Evolutionary conservation across 2,797 vertebrate species (phyloP).

Genomic region (Masticophis lateralis): DNA sequence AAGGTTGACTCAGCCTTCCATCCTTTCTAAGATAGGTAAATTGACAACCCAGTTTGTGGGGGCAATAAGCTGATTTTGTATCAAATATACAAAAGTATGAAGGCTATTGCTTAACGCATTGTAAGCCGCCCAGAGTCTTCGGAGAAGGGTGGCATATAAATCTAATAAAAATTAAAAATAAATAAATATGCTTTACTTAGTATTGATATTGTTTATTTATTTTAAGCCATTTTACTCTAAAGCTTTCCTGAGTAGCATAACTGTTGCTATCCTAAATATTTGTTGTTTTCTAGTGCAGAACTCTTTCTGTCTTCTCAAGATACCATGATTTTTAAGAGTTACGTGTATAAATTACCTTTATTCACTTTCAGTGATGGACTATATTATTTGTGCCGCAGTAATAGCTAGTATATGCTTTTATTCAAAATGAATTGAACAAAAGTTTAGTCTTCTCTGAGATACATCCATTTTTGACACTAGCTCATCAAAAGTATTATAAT

Average conservation of each 20-base stretch:
- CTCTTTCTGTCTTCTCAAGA: constrained; percentile 18
- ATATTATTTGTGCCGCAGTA: neutral
- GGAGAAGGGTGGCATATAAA: too few relatives aligned
- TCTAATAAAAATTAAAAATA: too few relatives aligned
- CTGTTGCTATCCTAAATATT: neutral
- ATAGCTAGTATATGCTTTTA: neutral
- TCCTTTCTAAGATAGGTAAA: too few relatives aligned
- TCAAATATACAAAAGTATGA: too few relatives aligned
- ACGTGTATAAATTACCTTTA: constrained; percentile 12
- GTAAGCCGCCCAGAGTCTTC: too few relatives aligned
- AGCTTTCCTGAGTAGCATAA: constrained; percentile 3
- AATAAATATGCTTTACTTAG: constrained; percentile 2
- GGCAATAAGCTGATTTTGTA: too few relatives aligned
- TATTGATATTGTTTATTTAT: constrained; percentile 17
- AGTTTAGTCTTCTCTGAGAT: neutral
- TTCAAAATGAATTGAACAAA: neutral
- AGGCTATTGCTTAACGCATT: too few relatives aligned
- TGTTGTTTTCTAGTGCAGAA: constrained; percentile 32
- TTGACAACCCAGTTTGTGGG: too few relatives aligned
- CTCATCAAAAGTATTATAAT: neutral
- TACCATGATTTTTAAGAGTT: constrained; percentile 2
- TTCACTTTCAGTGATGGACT: neutral
- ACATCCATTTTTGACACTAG: neutral
- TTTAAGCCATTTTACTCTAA: neutral
- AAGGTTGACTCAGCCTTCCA: too few relatives aligned